Base-by-base conservation (phyloP, 2,888 invertebrate species). In the Acronicta psi region DNA sequence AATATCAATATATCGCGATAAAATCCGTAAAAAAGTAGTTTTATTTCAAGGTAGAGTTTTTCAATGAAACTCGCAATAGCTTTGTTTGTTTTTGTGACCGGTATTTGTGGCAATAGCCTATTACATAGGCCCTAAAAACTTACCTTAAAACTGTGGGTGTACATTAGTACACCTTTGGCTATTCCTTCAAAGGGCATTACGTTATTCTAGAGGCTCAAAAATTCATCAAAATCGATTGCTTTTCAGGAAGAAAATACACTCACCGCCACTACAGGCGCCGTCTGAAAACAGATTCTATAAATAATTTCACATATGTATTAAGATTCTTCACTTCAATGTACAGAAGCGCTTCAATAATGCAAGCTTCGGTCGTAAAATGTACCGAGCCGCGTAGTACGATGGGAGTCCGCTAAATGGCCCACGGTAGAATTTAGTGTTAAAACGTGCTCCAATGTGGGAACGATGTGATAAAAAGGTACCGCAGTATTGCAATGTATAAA, bases 381-480 rank as follows among this genome's bases (percentile, higher is more conserved):
- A 87, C 77, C 69, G 62, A 69, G 76, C 80, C 75, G 79, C 74
- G 80, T 71, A 73, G 73, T 75, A 79, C 80, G 81, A 83, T 76
- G 82, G 77, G 72, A 81, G 83, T 82, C 85, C 85, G 84, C 89
- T 91, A 89, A 91, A 92, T 92, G 89, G 92, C 87, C 84, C 82
- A 83, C 83, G 82, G 82, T 81, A 84, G 83, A 87, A 91, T 89
- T 90, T 90, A 89, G 80, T 86, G 84, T 81, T 79, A 81, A 85
- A 83, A 90, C 90, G 90, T 91, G 91, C 85, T 84, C 75, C 86
- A 86, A 89, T 90, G 88, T 86, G 78, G 80, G 80, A 88, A 89
- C 84, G 86, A 88, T 86, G 87, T 90, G 89, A 86, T 88, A 90
- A 89, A 85, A 88, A 83, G 78, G 75, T 77, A 84, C 87, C 84